These are phyloP conservation scores for Agapornis canus DNA, from an alignment of 2,797 vertebrate species.

Conservation along the genomic window DNA sequence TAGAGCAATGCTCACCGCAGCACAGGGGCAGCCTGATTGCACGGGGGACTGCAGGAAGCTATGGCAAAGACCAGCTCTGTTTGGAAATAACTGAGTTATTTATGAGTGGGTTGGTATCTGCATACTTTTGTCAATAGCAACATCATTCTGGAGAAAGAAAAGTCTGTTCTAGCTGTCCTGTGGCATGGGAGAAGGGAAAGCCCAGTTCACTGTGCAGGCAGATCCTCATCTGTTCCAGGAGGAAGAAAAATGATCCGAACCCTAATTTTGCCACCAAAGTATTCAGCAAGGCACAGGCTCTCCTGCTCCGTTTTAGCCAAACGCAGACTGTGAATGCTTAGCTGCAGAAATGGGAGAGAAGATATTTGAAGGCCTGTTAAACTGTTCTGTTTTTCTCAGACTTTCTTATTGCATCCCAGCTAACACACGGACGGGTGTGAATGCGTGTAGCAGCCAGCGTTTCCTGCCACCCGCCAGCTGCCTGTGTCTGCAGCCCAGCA, in stretches of 20 bases:
- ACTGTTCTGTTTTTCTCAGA: background rate
- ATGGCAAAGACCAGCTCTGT: background rate
- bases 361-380: background rate
- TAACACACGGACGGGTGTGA: background rate
- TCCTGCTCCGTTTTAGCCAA: background rate
- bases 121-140: background rate
- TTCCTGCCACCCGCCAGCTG: background rate
- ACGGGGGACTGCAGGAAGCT: rapidly evolving
- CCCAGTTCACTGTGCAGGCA: background rate
- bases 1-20: rapidly evolving
- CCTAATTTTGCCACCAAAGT: rapidly evolving
- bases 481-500: background rate
- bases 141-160: background rate
- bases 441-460: rapidly evolving
- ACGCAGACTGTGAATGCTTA: rapidly evolving
- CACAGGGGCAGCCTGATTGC: background rate
- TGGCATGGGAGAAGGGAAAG: background rate
- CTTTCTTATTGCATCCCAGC: rapidly evolving
- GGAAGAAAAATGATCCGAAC: background rate
- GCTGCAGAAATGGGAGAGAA: background rate
- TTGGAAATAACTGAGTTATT: background rate
- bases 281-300: background rate
- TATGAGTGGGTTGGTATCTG: background rate
- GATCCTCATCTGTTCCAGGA: background rate
- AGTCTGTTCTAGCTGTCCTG: rapidly evolving